Evolutionary conservation across 2,888 invertebrate species (phyloP).

Genomic region (Branchipolynoe longqiensis): DNA sequence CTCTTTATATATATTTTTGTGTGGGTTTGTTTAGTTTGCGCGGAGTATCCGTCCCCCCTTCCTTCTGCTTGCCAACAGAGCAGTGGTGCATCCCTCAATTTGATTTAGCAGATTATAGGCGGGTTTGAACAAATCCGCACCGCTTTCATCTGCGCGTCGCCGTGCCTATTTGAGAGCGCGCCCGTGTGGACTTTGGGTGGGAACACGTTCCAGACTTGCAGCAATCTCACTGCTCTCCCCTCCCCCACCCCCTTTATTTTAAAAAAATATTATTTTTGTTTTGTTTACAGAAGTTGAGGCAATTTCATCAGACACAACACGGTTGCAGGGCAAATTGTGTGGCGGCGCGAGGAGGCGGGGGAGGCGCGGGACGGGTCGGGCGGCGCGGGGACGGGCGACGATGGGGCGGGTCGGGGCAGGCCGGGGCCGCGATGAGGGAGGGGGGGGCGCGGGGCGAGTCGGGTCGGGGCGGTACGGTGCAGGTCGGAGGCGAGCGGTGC

Average conservation of each 20-base stretch:
- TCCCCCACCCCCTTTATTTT: too few species aligned
- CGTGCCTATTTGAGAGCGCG: neutral
- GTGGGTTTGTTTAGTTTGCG: conserved; percentile 54
- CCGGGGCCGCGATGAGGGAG: too few species aligned
- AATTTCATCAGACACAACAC: conserved; percentile 57
- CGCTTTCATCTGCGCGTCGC: conserved; percentile 37
- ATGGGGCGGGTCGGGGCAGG: too few species aligned
- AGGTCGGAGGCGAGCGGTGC: too few species aligned
- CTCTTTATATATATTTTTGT: too few species aligned
- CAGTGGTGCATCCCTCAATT: conserved; percentile 48
- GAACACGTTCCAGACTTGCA: conserved; percentile 30
- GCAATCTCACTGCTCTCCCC: conserved; percentile 52
- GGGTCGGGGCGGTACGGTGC: too few species aligned
- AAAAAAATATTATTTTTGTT: too few species aligned
- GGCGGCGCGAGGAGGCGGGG: neutral
- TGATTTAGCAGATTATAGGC: conserved; percentile 56
- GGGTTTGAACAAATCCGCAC: conserved; percentile 50
- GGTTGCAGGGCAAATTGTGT: conserved; percentile 20
- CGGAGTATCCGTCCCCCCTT: too few species aligned
- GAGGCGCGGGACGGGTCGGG: too few species aligned
- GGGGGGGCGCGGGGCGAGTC: too few species aligned
- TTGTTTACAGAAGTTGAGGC: conserved; percentile 58
- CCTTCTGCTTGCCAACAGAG: conserved; percentile 51
- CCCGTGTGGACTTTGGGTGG: conserved; percentile 47
- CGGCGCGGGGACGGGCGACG: too few species aligned